phyloP scores from a whole-genome alignment of 2,113 vertebrate genomes.

The Bungarus multicinctus region DNA sequence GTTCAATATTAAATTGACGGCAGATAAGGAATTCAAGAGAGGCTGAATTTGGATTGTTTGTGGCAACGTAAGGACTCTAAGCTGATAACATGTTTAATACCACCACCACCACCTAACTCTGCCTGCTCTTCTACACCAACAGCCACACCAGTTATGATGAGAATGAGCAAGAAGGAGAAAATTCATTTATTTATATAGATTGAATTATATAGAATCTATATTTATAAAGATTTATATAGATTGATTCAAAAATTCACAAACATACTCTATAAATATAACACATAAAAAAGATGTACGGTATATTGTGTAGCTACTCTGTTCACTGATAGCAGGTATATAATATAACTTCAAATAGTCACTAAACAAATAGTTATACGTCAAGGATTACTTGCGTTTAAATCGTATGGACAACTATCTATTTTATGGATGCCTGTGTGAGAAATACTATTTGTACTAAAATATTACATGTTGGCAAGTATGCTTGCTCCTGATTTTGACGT shows the following conservation, averaged over 20 bases:
- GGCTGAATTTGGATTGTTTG: background rate
- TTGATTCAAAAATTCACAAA: background rate
- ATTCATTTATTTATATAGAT: background rate
- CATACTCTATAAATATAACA: background rate
- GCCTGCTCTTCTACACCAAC: background rate
- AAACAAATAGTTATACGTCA: no score
- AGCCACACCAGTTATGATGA: background rate
- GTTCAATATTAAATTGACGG: background rate
- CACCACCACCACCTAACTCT: background rate
- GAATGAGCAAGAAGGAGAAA: background rate
- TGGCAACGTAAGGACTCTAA: background rate
- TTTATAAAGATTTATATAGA: background rate
- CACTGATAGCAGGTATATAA: background rate
- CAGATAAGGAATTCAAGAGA: background rate
- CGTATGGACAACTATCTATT: no score
- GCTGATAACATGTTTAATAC: background rate
- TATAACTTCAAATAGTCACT: no score
- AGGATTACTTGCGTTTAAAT: no score
- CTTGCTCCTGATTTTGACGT: background rate
- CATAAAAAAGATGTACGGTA: background rate
- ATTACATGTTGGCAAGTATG: background rate
- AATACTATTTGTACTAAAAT: background rate
- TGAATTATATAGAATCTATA: no score
- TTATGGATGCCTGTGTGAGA: background rate
- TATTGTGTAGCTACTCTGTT: background rate